A percentile compares a stretch with the other conserved stretches of the same genome.
phyloP scores from a whole-genome alignment of 2,113 vertebrate genomes.

The Hemiprocne comata region DNA sequence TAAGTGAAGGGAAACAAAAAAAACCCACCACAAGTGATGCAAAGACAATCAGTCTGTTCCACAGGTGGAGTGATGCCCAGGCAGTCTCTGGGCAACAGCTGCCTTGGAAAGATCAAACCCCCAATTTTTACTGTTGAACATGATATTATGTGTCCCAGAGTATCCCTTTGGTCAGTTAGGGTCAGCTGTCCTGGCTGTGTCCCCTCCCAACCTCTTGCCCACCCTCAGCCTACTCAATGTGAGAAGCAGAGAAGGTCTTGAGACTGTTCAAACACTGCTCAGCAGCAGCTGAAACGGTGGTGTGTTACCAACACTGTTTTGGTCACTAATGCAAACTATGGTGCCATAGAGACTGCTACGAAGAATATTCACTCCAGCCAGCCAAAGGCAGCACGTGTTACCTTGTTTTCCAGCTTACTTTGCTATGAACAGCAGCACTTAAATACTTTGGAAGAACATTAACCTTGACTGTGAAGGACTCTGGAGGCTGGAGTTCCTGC shows the following conservation, averaged over 20 bases:
- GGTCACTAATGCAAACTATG: neutral
- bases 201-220: neutral
- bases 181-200: neutral
- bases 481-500: neutral
- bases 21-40: neutral
- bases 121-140: neutral
- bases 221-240: neutral
- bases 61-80: neutral
- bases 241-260: neutral
- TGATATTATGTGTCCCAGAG: neutral
- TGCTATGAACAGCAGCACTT: neutral
- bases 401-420: neutral
- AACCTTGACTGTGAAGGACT: neutral
- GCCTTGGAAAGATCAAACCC: neutral
- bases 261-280: neutral
- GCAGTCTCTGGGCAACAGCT: neutral
- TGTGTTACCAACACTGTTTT: neutral
- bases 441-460: neutral
- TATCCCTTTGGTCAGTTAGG: neutral
- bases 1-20: neutral
- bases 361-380: neutral
- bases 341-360: neutral
- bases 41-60: neutral
- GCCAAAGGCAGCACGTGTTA: accelerated
- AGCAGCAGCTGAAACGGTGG: neutral